These are phyloP conservation scores for Psittacus erithacus DNA, from an alignment of 2,113 vertebrate species.

Conservation along the genomic window DNA sequence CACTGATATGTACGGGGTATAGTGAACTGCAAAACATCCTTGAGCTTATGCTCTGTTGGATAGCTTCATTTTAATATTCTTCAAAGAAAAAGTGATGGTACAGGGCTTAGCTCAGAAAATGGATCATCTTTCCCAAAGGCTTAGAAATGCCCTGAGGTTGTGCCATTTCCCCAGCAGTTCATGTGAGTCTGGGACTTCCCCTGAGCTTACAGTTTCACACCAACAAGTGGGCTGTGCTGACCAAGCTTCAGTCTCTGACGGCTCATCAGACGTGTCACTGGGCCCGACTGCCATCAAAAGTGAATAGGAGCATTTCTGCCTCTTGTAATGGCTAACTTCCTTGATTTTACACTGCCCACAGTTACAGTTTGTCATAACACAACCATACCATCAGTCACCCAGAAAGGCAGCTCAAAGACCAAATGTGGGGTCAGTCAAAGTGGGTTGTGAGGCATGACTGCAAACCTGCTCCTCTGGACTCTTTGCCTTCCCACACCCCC, in stretches of 20 bases:
- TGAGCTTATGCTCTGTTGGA: neutral
- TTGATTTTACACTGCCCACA: neutral
- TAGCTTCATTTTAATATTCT: neutral
- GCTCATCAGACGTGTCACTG: neutral
- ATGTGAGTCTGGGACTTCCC: neutral
- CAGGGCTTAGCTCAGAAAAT: neutral
- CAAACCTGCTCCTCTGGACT: neutral
- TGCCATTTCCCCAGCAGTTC: neutral
- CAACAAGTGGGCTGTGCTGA: neutral
- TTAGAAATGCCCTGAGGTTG: neutral
- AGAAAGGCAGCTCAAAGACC: neutral
- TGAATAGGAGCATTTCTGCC: neutral
- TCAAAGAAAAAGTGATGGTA: neutral
- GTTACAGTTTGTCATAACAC: accelerated
- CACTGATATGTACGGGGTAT: neutral
- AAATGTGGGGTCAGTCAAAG: neutral
- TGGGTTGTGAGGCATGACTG: neutral
- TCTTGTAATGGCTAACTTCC: neutral
- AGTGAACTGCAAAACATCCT: neutral
- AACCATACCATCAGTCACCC: neutral
- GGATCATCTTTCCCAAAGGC: neutral
- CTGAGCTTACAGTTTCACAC: neutral
- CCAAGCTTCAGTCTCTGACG: neutral
- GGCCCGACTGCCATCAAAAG: neutral
- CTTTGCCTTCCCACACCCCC: neutral